These are phyloP conservation scores for Dascillus cervinus DNA, from an alignment of 2,888 invertebrate species.

Conservation along the genomic window DNA sequence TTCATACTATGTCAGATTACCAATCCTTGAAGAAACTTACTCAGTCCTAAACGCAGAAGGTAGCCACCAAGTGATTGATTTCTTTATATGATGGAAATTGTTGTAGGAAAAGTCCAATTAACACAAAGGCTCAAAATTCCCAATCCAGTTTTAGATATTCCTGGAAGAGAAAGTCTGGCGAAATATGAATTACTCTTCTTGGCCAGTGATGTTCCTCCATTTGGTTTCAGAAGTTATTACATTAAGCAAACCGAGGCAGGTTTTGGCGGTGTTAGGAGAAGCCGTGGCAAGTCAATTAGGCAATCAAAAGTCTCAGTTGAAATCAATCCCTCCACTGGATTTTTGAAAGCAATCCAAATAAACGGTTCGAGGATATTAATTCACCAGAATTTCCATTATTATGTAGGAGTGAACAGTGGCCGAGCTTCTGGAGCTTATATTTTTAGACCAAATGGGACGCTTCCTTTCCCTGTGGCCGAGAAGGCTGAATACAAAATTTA, in stretches of 20 bases:
- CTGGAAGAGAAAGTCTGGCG: too few species aligned
- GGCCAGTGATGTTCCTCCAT: conserved; percentile 54
- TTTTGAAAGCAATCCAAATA: conserved; percentile 46
- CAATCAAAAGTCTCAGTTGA: too few species aligned
- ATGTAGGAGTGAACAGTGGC: conserved; percentile 53
- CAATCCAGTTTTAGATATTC: too few species aligned
- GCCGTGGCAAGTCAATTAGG: too few species aligned
- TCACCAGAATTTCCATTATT: conserved; percentile 63
- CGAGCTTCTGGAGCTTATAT: conserved; percentile 90
- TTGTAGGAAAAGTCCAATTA: too few species aligned
- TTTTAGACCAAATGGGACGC: conserved; percentile 53
- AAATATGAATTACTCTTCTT: conserved; percentile 61
- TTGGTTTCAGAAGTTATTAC: conserved; percentile 59
- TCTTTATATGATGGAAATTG: too few species aligned
- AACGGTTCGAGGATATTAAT: conserved; percentile 40
- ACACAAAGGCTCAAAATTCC: too few species aligned
- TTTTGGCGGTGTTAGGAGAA: too few species aligned
- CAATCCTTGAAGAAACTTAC: too few species aligned
- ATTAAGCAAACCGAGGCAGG: too few species aligned
- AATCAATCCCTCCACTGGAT: conserved; percentile 49
- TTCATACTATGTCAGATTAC: conserved; percentile 53
- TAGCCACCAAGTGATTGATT: too few species aligned
- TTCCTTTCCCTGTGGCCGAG: conserved; percentile 10
- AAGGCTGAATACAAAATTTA: conserved; percentile 23
- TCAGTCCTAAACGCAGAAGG: too few species aligned